Base-by-base conservation (phyloP, 2,113 vertebrate species). In the Actinemys pallida region DNA sequence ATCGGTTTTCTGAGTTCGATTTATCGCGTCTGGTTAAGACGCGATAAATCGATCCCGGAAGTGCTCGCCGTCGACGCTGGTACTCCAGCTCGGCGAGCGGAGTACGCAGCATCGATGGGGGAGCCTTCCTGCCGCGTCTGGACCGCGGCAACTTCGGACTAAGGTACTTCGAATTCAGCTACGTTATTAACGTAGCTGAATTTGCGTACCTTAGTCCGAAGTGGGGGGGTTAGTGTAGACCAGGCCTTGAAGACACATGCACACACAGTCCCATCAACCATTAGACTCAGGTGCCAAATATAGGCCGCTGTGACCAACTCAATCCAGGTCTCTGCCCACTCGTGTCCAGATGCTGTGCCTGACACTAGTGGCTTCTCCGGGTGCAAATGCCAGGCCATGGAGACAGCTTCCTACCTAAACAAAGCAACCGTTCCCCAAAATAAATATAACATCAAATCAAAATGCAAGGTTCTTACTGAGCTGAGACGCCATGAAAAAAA, bases 381-480 rank as follows among this genome's bases (percentile, higher is more conserved):
- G 65, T 10, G 14, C 85, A 86, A 35, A 25, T 57, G 39, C 25
- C 5, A 3, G n/a, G 39, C 8, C 4, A 62, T 72, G 72, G 81
- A 54, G 29, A 49, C 83, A 88, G 85, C 13, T 92, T 3, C 10
- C 42, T 72, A 82, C 35, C 35, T 91, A 25, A 49, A 56, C 8
- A 29, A 86, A 47, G 8, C 57, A 50, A 47, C 39, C 42, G 19
- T 11, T 0, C 31, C 16, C 35, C 22, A 57, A 79, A 84, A 8
- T 22, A 50, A 14, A 52, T 39, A 27, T 76, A 83, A 93, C 90
- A 59, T n/a, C 56, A 35, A 53, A 65, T 75, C 10, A 5, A 81
- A 16, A 72, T 39, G 0, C 0, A 0, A 0, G 20, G 84, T 84
- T 11, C 59, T 20, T 0, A 1, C 9, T 56, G 50, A 59, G 62